A percentile compares a stretch with the other conserved stretches of the same genome.
Evolutionary conservation across 2,113 vertebrate genomes (phyloP).

Genomic region (Psilopsiagon aurifrons): DNA sequence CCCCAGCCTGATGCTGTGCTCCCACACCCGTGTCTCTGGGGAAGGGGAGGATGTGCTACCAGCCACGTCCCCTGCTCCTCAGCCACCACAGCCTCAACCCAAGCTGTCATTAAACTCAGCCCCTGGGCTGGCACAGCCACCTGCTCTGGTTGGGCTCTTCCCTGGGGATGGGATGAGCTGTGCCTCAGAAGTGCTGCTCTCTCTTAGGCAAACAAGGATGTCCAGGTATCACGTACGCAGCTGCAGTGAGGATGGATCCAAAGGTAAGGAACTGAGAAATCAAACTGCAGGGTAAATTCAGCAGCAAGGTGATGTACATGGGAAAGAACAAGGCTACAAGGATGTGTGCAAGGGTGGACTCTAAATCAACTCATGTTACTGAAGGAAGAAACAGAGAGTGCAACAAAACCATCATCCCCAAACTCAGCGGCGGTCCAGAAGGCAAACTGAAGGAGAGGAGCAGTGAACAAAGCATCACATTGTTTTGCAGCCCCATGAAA

Average conservation of each 20-base stretch:
- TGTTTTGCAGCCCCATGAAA: fast-evolving
- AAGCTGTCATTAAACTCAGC: background rate
- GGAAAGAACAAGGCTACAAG: background rate
- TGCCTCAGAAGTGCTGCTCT: background rate
- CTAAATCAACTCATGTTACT: background rate
- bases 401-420: background rate
- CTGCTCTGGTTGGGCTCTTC: background rate
- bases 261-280: background rate
- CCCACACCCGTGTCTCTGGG: background rate
- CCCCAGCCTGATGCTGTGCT: background rate
- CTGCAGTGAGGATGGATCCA: background rate
- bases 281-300: background rate
- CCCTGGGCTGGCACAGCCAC: background rate
- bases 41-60: background rate
- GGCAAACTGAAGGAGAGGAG: background rate
- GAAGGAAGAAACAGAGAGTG: background rate
- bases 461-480: background rate
- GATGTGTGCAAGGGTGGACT: background rate
- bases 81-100: background rate
- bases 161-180: background rate
- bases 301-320: background rate
- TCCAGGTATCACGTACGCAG: background rate
- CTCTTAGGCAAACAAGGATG: background rate
- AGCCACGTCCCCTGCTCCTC: background rate
- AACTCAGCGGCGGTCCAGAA: background rate